phyloP scores from a whole-genome alignment of 2,888 invertebrate species.

The Drosophila demipolita region DNA sequence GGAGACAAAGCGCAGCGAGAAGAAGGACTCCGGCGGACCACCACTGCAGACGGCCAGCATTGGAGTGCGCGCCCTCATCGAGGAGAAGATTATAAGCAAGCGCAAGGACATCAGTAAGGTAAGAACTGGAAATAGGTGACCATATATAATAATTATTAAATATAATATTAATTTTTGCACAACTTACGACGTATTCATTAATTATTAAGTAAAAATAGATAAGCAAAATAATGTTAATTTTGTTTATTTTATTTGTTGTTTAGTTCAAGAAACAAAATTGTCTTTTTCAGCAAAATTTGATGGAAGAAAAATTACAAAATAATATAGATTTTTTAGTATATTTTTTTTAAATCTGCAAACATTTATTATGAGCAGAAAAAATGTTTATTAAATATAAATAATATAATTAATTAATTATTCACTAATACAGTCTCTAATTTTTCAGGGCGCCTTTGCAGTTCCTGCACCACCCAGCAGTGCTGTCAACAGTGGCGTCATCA shows the following conservation, averaged over 20 bases:
- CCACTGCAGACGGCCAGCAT: slow-evolving; percentile 96
- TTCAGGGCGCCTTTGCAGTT: slow-evolving; percentile 85
- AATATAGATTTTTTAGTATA: not conserved
- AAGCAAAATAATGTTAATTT: not conserved
- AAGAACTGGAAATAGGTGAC: not conserved
- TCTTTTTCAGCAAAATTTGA: not conserved
- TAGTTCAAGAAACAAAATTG: not conserved
- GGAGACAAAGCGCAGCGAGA: slow-evolving; percentile 93
- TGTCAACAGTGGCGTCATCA: slow-evolving; percentile 40
- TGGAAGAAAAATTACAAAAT: not conserved
- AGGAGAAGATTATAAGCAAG: slow-evolving; percentile 96
- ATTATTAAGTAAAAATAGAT: not conserved
- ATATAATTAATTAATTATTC: not conserved
- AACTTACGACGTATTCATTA: not conserved
- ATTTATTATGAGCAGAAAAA: not conserved
- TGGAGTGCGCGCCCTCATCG: slow-evolving; percentile 94
- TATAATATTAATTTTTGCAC: no score
- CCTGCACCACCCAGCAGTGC: slow-evolving; percentile 83
- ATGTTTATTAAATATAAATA: no score
- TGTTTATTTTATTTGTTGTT: not conserved
- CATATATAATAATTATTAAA: no score
- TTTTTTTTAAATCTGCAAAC: not conserved
- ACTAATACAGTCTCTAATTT: slow-evolving; percentile 9
- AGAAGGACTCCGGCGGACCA: slow-evolving; percentile 92
- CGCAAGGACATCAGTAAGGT: slow-evolving; percentile 86